These are phyloP conservation scores for Girardinichthys multiradiatus DNA, from an alignment of 2,113 vertebrate species.

Conservation along the genomic window DNA sequence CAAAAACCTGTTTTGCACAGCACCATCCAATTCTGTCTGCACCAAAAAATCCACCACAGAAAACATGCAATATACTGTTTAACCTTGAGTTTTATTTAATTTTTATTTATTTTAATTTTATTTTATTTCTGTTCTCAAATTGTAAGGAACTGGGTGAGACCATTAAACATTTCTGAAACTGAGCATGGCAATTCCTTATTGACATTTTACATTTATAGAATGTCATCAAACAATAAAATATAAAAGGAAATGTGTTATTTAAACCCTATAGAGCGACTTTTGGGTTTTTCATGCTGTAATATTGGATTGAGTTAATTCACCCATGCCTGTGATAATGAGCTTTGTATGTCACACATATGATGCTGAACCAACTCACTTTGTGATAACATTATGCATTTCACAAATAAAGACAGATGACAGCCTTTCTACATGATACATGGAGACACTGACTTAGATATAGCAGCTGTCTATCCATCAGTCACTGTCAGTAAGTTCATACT, in stretches of 20 bases:
- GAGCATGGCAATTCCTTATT: not conserved
- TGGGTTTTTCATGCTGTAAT: no score
- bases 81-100: no score
- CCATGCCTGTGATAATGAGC: not conserved
- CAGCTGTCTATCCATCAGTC: slow-evolving; percentile 47
- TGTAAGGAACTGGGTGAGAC: not conserved
- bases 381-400: not conserved
- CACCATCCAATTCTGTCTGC: no score
- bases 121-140: no score
- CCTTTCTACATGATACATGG: slow-evolving; percentile 28
- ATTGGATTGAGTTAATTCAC: not conserved
- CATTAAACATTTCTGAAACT: not conserved
- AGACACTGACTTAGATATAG: slow-evolving; percentile 25
- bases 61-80: no score
- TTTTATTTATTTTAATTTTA: no score
- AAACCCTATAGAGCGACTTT: not conserved
- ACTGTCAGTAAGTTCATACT: slow-evolving; percentile 45
- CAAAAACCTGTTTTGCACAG: no score
- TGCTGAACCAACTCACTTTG: not conserved
- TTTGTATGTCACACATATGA: not conserved
- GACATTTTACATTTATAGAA: not conserved
- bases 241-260: not conserved
- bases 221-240: not conserved
- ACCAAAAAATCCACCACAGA: no score
- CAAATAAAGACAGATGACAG: slow-evolving; percentile 27